These are phyloP conservation scores for Cephalopholis sonnerati DNA, from an alignment of 2,113 vertebrate genomes.

Conservation along the genomic window DNA sequence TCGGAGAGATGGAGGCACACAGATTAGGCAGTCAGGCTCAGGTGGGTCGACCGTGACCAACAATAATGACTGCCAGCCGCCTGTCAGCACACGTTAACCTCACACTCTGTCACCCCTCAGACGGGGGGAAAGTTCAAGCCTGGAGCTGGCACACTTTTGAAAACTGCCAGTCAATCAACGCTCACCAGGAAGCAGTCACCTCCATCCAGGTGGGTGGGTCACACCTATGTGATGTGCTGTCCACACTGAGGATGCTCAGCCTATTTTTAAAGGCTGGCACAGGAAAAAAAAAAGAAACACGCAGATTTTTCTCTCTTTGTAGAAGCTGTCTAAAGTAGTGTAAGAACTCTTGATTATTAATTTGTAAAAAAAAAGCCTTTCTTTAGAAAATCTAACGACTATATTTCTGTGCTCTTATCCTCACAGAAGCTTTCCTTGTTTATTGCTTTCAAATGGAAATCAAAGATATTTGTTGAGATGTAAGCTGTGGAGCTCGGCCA, in stretches of 20 bases:
- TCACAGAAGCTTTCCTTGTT: conserved; percentile 49
- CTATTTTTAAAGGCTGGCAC: conserved; percentile 41
- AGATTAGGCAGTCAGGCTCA: conserved; percentile 70
- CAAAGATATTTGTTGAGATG: conserved; percentile 70
- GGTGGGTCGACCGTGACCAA: conserved; percentile 66
- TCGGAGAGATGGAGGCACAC: conserved; percentile 55
- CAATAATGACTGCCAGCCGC: conserved; percentile 70
- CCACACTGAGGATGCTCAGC: background rate
- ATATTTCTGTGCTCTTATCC: conserved; percentile 38
- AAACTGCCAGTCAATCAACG: conserved; percentile 85
- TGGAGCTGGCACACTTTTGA: conserved; percentile 86
- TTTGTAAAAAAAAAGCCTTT: conserved; percentile 48
- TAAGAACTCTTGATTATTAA: conserved; percentile 51
- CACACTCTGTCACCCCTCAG: conserved; percentile 77
- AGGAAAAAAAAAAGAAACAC: background rate
- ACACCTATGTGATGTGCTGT: conserved; percentile 21
- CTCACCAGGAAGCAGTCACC: conserved; percentile 84
- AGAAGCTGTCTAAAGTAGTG: conserved; percentile 29
- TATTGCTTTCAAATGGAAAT: conserved; percentile 70
- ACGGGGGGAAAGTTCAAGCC: conserved; percentile 87
- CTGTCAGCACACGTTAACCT: conserved; percentile 72
- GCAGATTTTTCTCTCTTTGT: conserved; percentile 15
- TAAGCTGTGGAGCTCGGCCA: conserved; percentile 47
- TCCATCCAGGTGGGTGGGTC: conserved; percentile 83
- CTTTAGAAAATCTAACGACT: conserved; percentile 44